Evolutionary conservation across 2,888 invertebrate genomes (phyloP), one percentile per base, ranked within the genome.

Genomic region (Criorhina ranunculi): DNA sequence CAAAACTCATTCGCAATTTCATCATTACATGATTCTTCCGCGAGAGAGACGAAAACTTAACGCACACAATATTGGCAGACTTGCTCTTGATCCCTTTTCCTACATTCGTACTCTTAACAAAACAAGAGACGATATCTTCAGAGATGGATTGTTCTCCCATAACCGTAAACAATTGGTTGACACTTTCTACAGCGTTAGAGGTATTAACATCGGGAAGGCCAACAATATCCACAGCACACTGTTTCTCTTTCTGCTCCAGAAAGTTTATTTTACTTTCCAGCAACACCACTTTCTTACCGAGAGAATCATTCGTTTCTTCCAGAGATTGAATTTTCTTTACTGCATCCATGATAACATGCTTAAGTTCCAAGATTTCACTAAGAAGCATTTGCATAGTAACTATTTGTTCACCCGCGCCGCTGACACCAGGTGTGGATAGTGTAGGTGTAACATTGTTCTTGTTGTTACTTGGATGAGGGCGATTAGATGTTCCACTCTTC

Each of bases 1-100:
- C 66, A 35, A 35, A 35, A 66, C 17, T 60, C 17, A 11, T 37
- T 60, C 44, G 44, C 44, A 44, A 17, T 44, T 44, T 44, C 17
- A 9, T 44, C 37, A 37, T 37, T n/a, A 37, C 37, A 37, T 37
- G 4, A n/a, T 37, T 37, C 11, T 37, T 9, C 9, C 9, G 9
- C 4, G 37, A 37, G 9, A 9, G 37, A n/a, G 37, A 37, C n/a
- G n/a, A 37, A 37, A 37, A 37, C 9, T 24, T 24, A 24, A 24
- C 24, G 4, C 24, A n/a, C 37, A 37, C 37, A 37, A 37, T 37
- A 37, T 37, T 44, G 15, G 1, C 4, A 1, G 24, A 24, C 24
- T 24, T 24, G 24, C 24, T 24, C 24, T 24, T 24, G 24, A 3
- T 24, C 24, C 24, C 24, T 24, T 1, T 4, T 4, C 24, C 24